Evolutionary conservation across 2,888 invertebrate species (phyloP), one percentile per base, ranked within the genome.

Genomic region (Arrhopalites spinosus): DNA sequence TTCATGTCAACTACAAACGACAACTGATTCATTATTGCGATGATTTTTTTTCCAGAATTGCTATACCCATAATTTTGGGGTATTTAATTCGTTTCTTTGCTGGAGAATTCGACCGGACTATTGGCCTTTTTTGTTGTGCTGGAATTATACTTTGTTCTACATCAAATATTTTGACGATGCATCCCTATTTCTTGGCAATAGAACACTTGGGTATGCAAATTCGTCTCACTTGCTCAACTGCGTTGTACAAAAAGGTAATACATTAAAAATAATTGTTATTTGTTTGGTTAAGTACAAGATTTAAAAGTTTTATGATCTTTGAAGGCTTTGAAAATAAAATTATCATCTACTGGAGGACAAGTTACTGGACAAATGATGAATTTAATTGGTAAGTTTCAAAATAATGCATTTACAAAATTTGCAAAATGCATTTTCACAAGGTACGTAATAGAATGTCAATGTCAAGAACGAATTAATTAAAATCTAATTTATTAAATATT

Each of bases 361-460:
- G 92, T 95, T 0, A 91, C 93, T 0, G 97, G 97, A 0, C 95
- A 97, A 86, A 90, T 98, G 76, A 95, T 98, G 45, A 98, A 97
- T 85, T 89, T 98, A 15, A 87, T 36, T 36, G 36, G 36, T 11
- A 36, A 36, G 36, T 36, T 11, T 36, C 36, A 36, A 11, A 36
- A 36, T 36, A 36, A 36, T 36, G 36, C 5, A 11, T 36, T 7
- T 36, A 36, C 11, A 3, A 36, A 3, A 36, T 36, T 36, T 36
- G n/a, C n/a, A n/a, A n/a, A n/a, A n/a, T n/a, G n/a, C n/a, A n/a
- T n/a, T n/a, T n/a, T n/a, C n/a, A n/a, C n/a, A n/a, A n/a, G n/a
- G n/a, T n/a, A n/a, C n/a, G n/a, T n/a, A n/a, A n/a, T n/a, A n/a
- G n/a, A n/a, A n/a, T n/a, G n/a, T n/a, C n/a, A n/a, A n/a, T n/a